phyloP scores from a whole-genome alignment of 2,888 invertebrate species.

The Meloe dianella region DNA sequence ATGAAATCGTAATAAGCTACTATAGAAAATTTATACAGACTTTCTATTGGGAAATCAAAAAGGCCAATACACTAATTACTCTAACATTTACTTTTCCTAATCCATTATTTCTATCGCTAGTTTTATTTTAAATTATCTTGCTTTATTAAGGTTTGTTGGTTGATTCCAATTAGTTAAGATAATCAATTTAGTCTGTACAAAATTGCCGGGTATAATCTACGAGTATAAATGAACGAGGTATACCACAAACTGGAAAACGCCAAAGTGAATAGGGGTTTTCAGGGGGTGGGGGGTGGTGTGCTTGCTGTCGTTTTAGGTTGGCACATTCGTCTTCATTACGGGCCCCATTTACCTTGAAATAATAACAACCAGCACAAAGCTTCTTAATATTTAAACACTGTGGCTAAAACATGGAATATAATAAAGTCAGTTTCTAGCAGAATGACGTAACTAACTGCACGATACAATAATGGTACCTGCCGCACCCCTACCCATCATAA shows the following conservation, averaged over 20 bases:
- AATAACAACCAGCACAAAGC: conserved; percentile 47
- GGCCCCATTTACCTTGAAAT: conserved; percentile 48
- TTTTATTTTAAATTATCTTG: not conserved
- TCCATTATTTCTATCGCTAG: not conserved
- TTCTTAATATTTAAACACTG: conserved; percentile 44
- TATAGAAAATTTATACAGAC: not conserved
- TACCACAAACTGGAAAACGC: conserved; percentile 32
- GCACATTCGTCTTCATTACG: conserved; percentile 49
- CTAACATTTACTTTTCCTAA: not conserved
- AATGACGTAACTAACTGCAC: not conserved
- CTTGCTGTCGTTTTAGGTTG: conserved; percentile 19
- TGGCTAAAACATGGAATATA: conserved; percentile 21
- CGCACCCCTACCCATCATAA: conserved; percentile 2
- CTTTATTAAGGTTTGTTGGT: not conserved
- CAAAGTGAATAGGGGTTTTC: conserved; percentile 17
- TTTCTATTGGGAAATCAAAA: not conserved
- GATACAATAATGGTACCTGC: not conserved
- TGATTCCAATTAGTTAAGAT: conserved; percentile 32
- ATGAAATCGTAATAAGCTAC: conserved; percentile 26
- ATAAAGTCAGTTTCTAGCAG: not conserved
- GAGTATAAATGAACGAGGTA: conserved; percentile 32
- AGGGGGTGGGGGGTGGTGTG: conserved; percentile 15
- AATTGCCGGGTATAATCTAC: conserved; percentile 34
- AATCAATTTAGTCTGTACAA: conserved; percentile 33
- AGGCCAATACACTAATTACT: not conserved